Conservation (phyloP, 2,113 vertebrate genomes). For the Pampusana beccarii region DNA sequence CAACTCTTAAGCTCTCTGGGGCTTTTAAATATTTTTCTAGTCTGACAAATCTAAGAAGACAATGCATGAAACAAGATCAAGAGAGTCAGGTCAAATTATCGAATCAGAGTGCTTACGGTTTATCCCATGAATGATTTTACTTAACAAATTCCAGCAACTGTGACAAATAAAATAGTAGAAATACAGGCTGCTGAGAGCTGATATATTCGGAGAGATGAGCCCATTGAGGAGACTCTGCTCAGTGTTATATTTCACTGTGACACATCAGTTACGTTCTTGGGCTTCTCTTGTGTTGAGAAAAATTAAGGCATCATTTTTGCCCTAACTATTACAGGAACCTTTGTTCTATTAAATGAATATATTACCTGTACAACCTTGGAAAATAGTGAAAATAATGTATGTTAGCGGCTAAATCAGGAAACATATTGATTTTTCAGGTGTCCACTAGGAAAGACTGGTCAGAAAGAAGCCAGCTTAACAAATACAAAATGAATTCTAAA, state of each 20-base stretch:
- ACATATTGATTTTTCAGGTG: neutral
- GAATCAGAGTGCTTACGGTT: conserved; percentile 18
- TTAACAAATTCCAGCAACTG: conserved; percentile 27
- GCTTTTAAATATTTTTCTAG: conserved; percentile 21
- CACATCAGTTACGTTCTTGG: neutral
- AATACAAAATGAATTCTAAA: neutral
- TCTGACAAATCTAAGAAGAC: conserved; percentile 66
- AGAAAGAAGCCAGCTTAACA: neutral
- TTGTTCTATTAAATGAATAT: neutral
- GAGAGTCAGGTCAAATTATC: conserved; percentile 57
- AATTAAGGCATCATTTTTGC: neutral
- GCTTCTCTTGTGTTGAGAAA: neutral
- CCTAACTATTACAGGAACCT: neutral
- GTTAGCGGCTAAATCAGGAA: neutral
- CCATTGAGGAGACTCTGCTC: neutral
- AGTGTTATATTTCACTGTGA: neutral
- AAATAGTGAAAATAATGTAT: neutral
- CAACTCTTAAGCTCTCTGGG: neutral
- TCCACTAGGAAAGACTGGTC: neutral
- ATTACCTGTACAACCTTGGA: neutral
- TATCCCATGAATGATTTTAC: conserved; percentile 20
- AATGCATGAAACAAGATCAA: conserved; percentile 63
- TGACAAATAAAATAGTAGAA: neutral
- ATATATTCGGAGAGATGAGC: neutral
- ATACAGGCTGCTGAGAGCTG: neutral